Evolutionary conservation across 2,888 invertebrate species (phyloP).

Genomic region (Papilio protenor): DNA sequence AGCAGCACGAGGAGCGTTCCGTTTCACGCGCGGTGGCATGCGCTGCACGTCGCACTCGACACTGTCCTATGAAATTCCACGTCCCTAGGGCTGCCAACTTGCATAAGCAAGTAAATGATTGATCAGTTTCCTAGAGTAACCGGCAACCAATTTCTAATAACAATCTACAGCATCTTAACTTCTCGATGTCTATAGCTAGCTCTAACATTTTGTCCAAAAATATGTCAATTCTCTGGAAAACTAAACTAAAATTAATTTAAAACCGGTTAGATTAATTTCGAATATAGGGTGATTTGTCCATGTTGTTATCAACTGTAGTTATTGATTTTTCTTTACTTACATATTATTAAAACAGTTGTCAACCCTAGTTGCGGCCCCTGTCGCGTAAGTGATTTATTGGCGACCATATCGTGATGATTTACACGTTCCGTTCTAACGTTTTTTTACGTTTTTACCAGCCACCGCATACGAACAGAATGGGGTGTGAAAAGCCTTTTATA

Average conservation of each 20-base stretch:
- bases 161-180: too few species aligned
- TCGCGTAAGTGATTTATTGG: conserved; percentile 39
- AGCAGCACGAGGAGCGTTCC: conserved; percentile 21
- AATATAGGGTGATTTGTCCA: too few species aligned
- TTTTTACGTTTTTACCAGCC: conserved; percentile 31
- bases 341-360: neutral
- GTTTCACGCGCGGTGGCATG: conserved; percentile 41
- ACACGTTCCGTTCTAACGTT: conserved; percentile 34
- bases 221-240: too few species aligned
- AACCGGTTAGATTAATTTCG: too few species aligned
- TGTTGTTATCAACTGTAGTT: neutral
- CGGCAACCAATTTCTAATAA: too few species aligned
- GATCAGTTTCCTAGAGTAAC: neutral
- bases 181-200: too few species aligned
- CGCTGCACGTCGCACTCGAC: conserved; percentile 35
- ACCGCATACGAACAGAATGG: conserved; percentile 29
- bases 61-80: conserved; percentile 37
- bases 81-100: conserved; percentile 8
- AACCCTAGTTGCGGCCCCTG: conserved; percentile 4
- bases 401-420: conserved; percentile 42
- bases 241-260: too few species aligned
- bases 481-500: conserved; percentile 34
- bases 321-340: neutral
- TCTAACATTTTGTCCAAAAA: too few species aligned
- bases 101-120: neutral